These are phyloP conservation scores for Caenorhabditis drosophilae DNA, from an alignment of 2,888 invertebrate genomes.

Conservation along the genomic window DNA sequence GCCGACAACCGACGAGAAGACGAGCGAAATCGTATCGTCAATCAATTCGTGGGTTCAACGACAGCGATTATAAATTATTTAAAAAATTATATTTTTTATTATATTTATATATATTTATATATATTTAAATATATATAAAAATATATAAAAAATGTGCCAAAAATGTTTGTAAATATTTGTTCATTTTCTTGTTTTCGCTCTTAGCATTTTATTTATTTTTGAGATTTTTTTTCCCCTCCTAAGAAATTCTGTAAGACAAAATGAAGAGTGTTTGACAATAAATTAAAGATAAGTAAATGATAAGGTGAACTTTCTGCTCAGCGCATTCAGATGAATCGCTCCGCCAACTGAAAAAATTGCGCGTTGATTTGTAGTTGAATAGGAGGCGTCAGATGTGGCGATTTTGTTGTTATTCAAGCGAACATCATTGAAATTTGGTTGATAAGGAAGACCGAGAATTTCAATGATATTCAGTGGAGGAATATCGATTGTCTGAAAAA, in stretches of 20 bases:
- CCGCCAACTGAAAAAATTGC: conserved; percentile 7
- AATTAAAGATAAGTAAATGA: no score
- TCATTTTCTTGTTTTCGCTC: no score
- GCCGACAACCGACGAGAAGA: conserved; percentile 37
- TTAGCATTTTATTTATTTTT: no score
- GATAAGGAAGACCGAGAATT: conserved; percentile 44
- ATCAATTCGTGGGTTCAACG: conserved; percentile 60
- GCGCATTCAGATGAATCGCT: conserved; percentile 17
- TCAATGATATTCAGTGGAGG: conserved; percentile 52
- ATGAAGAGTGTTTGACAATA: no score
- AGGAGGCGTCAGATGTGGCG: conserved; percentile 13
- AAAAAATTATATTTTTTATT: no score
- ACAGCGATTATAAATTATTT: conserved; percentile 31
- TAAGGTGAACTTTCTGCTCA: conserved; percentile 29
- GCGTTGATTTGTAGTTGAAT: conserved; percentile 13
- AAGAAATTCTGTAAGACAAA: no score
- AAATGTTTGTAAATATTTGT: no score
- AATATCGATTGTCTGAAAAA: conserved; percentile 21
- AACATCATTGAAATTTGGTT: conserved; percentile 47
- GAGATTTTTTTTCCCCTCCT: no score
- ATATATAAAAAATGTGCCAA: no score
- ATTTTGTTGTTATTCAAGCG: conserved; percentile 19
- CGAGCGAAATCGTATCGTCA: conserved; percentile 48
- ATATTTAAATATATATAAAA: no score
- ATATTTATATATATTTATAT: no score